Evolutionary conservation across 2,113 vertebrate genomes (phyloP).

Genomic region (Ploceus nigricollis): DNA sequence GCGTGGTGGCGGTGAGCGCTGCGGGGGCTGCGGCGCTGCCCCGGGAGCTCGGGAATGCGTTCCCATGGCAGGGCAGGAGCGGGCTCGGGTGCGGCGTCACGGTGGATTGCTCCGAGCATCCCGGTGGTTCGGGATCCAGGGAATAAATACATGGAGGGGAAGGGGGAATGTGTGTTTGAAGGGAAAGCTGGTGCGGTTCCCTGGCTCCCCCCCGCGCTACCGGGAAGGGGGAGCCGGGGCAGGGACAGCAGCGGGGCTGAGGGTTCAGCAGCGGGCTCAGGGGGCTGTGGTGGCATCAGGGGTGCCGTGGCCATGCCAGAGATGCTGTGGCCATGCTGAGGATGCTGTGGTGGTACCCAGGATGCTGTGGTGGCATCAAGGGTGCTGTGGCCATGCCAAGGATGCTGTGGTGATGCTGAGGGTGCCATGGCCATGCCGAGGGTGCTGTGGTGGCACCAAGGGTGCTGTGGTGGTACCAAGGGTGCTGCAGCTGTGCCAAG

Average conservation of each 20-base stretch:
- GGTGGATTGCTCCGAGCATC: fast-evolving
- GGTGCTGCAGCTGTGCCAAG: too few species aligned
- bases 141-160: fast-evolving
- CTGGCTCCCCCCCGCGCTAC: neutral
- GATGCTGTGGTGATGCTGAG: neutral
- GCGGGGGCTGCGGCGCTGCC: neutral
- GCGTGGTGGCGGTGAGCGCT: neutral
- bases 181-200: neutral
- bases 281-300: neutral
- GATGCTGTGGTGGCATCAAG: fast-evolving
- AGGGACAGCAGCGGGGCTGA: neutral
- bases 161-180: fast-evolving
- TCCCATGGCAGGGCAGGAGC: neutral
- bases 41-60: neutral
- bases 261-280: neutral
- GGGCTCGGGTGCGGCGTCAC: fast-evolving
- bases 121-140: fast-evolving
- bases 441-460: fast-evolving
- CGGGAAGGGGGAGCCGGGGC: neutral
- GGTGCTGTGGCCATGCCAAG: fast-evolving
- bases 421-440: too few species aligned
- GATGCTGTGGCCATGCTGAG: fast-evolving
- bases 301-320: neutral
- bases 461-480: fast-evolving
- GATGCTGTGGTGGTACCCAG: fast-evolving